These are phyloP conservation scores for Geophilus truncorum DNA, from an alignment of 2,888 invertebrate species.

Conservation along the genomic window DNA sequence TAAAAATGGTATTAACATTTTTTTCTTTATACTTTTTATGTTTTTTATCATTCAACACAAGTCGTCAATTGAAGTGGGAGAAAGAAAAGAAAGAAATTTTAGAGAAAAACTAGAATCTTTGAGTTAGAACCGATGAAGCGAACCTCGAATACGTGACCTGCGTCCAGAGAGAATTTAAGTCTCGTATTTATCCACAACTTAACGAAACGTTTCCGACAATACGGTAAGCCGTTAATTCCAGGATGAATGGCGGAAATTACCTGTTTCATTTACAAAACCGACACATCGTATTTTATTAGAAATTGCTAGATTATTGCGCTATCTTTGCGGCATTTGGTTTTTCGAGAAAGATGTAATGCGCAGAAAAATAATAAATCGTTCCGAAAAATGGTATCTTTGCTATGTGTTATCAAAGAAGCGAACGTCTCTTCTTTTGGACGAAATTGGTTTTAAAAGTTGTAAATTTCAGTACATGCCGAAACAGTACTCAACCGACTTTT, in stretches of 20 bases:
- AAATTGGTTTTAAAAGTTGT: not conserved
- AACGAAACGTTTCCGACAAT: not conserved
- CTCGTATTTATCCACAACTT: not conserved
- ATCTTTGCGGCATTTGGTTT: no score
- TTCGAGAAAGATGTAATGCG: no score
- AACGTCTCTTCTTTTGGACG: not conserved
- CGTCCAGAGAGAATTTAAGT: not conserved
- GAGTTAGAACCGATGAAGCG: not conserved
- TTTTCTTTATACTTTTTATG: not conserved
- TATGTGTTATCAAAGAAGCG: no score
- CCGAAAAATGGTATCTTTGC: no score
- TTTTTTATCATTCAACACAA: not conserved
- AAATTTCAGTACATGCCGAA: not conserved
- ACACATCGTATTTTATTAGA: not conserved
- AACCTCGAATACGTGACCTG: not conserved
- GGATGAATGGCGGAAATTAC: not conserved
- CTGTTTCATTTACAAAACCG: not conserved
- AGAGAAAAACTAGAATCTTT: not conserved
- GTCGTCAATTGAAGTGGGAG: not conserved
- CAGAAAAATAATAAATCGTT: no score
- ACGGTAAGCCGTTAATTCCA: not conserved
- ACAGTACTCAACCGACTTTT: not conserved
- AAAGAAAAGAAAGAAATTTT: not conserved
- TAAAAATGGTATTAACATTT: not conserved
- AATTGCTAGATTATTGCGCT: no score